Conservation (phyloP, 1,140 invertebrate genomes). For the Charaxes varanes region DNA sequence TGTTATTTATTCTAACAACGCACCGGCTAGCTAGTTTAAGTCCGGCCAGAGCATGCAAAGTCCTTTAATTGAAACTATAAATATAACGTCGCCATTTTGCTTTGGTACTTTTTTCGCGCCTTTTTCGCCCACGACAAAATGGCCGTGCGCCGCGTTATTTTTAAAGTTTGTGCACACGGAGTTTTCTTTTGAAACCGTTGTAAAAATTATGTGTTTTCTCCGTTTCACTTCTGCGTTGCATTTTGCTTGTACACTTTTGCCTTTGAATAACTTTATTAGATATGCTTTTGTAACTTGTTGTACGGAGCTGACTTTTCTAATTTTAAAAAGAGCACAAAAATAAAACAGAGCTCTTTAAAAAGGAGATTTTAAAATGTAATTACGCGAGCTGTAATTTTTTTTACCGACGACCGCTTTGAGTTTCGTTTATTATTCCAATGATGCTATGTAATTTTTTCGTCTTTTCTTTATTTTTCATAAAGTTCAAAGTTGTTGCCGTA, state of each 20-base stretch:
- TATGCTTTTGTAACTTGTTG: constrained; percentile 6
- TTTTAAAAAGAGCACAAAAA: no score
- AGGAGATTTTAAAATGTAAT: no score
- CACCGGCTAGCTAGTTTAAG: constrained; percentile 27
- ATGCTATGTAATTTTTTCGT: no score
- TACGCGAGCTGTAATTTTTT: no score
- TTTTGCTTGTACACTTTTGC: constrained; percentile 5
- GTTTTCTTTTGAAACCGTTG: constrained; percentile 21
- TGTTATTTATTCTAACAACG: constrained; percentile 38
- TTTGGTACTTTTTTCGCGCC: constrained; percentile 39
- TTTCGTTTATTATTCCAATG: no score
- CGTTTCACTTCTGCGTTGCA: constrained; percentile 15
- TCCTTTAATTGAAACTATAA: constrained; percentile 65
- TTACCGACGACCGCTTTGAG: no score
- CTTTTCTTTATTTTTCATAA: no score
- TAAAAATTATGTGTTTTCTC: constrained; percentile 19
- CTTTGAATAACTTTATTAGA: constrained; percentile 14
- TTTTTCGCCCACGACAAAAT: constrained; percentile 34
- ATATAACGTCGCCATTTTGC: constrained; percentile 49
- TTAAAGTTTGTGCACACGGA: constrained; percentile 24
- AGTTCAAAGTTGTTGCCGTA: no score
- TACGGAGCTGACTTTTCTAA: no score
- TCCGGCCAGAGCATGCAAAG: constrained; percentile 40
- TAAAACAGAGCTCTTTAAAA: no score
- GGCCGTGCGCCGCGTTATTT: constrained; percentile 25